Evolutionary conservation across 2,888 invertebrate species (phyloP).

Genomic region (Mesoligia furuncula): DNA sequence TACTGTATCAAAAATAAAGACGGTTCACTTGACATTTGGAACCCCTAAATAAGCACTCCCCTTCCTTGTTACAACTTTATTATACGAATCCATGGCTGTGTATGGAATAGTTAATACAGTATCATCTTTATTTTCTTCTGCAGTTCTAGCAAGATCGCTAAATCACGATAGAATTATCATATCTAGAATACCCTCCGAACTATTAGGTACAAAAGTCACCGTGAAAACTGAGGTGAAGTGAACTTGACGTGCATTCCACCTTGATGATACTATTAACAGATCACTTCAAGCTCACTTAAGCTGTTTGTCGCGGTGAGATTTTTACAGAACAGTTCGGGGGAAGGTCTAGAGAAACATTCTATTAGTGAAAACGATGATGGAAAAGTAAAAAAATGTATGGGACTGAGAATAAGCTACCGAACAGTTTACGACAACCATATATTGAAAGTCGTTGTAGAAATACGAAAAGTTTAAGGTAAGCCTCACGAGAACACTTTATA

Average conservation of each 20-base stretch:
- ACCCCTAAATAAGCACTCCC: conserved; percentile 33
- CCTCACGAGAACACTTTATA: no score
- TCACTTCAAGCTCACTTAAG: no score
- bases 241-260: no score
- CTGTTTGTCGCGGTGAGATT: neutral
- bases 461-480: no score
- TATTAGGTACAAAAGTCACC: neutral
- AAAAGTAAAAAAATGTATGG: neutral
- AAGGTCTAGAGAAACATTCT: neutral
- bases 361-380: no score
- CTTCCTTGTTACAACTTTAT: conserved; percentile 16
- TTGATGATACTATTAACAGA: no score
- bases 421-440: neutral
- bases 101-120: neutral
- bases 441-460: neutral
- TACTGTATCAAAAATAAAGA: conserved; percentile 17
- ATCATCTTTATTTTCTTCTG: neutral
- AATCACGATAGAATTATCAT: neutral
- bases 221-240: no score
- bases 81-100: conserved; percentile 7
- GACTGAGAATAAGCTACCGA: neutral
- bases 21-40: conserved; percentile 36
- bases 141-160: neutral
- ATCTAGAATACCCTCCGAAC: neutral
- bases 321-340: neutral